Conservation (phyloP, 1,140 invertebrate species). For the Zaprionus inermis region DNA sequence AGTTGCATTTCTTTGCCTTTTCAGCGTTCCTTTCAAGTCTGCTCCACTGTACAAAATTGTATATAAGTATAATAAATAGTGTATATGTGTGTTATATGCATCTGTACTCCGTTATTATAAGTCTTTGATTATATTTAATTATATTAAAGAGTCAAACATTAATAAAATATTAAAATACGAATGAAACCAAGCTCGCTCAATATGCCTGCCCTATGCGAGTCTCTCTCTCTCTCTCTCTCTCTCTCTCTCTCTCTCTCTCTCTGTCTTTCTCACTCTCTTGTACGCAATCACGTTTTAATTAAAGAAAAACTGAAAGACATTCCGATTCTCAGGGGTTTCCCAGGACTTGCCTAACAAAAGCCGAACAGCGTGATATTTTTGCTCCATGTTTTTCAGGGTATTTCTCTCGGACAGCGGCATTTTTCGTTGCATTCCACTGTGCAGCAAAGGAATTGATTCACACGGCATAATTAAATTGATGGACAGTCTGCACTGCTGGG, state of each 20-base stretch:
- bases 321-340: neutral
- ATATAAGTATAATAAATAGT: neutral
- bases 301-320: neutral
- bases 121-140: too few species aligned
- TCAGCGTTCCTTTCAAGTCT: too few species aligned
- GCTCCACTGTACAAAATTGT: neutral
- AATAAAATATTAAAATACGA: neutral
- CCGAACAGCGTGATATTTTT: neutral
- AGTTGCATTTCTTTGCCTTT: too few species aligned
- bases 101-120: neutral
- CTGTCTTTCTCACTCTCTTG: too few species aligned
- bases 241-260: too few species aligned
- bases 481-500: too few species aligned
- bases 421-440: neutral
- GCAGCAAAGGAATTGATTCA: conserved; percentile 55
- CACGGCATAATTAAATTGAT: conserved; percentile 63
- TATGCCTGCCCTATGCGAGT: neutral
- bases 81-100: neutral
- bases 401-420: neutral
- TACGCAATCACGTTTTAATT: neutral
- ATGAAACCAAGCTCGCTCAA: neutral
- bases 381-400: neutral
- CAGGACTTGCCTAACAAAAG: neutral
- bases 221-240: too few species aligned
- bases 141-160: too few species aligned